Percentiles rank a stretch among this genome's conserved stretches.
Conservation (phyloP, 2,888 invertebrate species). For the Pyrochroa serraticornis region DNA sequence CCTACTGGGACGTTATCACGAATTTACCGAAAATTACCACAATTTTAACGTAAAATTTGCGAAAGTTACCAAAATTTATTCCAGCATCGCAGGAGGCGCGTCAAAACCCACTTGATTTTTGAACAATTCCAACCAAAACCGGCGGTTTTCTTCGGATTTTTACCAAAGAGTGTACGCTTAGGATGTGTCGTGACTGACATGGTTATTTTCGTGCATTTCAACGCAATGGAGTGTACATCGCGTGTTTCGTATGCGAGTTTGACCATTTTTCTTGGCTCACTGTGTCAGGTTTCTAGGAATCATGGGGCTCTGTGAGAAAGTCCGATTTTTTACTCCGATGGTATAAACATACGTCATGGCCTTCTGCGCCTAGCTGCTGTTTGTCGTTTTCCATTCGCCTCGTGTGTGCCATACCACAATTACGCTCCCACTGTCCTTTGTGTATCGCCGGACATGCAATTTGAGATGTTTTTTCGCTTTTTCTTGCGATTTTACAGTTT, state of each 20-base stretch:
- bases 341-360: conserved; percentile 38
- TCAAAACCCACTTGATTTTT: too few species aligned
- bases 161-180: conserved; percentile 40
- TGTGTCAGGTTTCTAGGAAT: conserved; percentile 59
- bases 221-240: conserved; percentile 53
- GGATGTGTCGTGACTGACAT: conserved; percentile 54
- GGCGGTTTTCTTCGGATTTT: conserved; percentile 33
- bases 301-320: conserved; percentile 57
- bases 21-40: too few species aligned
- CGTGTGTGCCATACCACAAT: conserved; percentile 13
- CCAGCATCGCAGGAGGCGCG: too few species aligned
- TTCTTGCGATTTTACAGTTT: too few species aligned
- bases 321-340: conserved; percentile 51
- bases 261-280: conserved; percentile 58
- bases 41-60: too few species aligned
- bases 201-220: conserved; percentile 52
- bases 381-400: conserved; percentile 18
- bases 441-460: background rate
- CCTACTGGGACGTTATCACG: too few species aligned
- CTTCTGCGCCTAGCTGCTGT: conserved; percentile 43
- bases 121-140: too few species aligned
- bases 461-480: too few species aligned
- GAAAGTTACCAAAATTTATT: too few species aligned
- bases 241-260: conserved; percentile 55
- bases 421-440: conserved; percentile 6